phyloP scores from a whole-genome alignment of 2,113 vertebrate species.

The Ailuropoda melanoleuca region DNA sequence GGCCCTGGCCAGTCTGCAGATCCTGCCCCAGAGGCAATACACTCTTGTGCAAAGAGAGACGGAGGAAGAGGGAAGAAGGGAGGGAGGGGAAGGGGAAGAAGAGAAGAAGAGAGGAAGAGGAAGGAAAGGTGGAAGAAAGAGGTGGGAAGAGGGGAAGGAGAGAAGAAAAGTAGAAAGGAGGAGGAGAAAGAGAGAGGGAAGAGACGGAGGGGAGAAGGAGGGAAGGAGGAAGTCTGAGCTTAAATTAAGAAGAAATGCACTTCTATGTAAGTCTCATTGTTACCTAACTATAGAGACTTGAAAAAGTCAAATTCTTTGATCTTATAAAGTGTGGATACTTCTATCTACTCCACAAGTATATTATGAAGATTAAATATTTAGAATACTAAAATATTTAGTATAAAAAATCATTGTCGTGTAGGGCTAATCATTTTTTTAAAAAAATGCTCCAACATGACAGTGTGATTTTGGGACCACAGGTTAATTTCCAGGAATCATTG shows the following conservation, averaged over 20 bases:
- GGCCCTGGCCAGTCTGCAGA: background rate
- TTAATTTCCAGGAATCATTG: background rate
- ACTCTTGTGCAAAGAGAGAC: background rate
- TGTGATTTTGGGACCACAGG: background rate
- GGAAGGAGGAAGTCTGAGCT: background rate
- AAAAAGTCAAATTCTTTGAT: background rate
- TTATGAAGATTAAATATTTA: conserved; percentile 2
- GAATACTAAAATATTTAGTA: background rate
- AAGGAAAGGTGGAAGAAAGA: rapidly evolving
- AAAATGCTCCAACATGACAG: background rate
- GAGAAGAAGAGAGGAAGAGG: no score
- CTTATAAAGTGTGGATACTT: background rate
- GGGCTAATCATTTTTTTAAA: background rate
- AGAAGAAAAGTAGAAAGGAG: background rate
- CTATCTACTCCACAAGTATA: background rate
- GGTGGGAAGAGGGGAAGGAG: background rate
- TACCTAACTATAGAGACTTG: background rate
- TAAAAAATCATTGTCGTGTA: background rate
- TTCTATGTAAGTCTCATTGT: background rate
- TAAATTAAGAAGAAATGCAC: background rate
- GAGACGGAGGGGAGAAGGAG: rapidly evolving
- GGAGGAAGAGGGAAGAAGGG: no score
- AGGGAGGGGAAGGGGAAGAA: background rate
- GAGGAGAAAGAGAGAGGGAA: background rate
- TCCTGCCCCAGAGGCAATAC: background rate